Conservation (phyloP, 1,140 invertebrate species). For the Drosophila dunni region DNA sequence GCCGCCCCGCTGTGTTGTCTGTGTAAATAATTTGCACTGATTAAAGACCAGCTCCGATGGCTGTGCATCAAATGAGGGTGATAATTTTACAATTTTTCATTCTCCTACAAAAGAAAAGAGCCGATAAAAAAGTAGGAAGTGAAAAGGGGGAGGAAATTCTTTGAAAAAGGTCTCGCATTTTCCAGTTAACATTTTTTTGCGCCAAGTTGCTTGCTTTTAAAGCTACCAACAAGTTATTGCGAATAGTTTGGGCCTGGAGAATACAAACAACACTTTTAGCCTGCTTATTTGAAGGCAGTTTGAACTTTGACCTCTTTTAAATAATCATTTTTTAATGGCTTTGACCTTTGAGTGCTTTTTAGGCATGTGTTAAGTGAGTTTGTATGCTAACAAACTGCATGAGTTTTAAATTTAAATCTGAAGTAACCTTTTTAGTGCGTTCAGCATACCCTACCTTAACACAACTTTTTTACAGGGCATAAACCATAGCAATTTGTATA, state of each 20-base stretch:
- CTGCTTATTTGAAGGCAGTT: not conserved
- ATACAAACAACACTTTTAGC: not conserved
- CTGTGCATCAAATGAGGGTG: constrained; percentile 14
- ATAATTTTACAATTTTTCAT: constrained; percentile 30
- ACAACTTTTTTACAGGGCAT: not conserved
- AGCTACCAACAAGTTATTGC: too few relatives aligned
- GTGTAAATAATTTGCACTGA: constrained; percentile 39
- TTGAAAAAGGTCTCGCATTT: constrained; percentile 17
- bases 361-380: not conserved
- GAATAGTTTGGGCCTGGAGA: not conserved
- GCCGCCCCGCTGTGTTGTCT: constrained; percentile 7
- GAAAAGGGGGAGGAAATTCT: not conserved
- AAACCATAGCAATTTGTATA: constrained; percentile 10
- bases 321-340: not conserved
- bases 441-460: too few relatives aligned
- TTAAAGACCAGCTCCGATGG: constrained; percentile 50
- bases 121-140: too few relatives aligned
- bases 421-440: not conserved
- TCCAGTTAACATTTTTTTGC: constrained; percentile 1
- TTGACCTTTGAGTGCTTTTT: constrained; percentile 3
- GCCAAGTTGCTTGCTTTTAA: constrained; percentile 4
- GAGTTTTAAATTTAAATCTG: not conserved
- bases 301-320: not conserved
- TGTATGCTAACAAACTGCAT: not conserved
- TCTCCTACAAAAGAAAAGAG: not conserved